Evolutionary conservation across 2,888 invertebrate genomes (phyloP).

Genomic region (Himalopsyche japonica): DNA sequence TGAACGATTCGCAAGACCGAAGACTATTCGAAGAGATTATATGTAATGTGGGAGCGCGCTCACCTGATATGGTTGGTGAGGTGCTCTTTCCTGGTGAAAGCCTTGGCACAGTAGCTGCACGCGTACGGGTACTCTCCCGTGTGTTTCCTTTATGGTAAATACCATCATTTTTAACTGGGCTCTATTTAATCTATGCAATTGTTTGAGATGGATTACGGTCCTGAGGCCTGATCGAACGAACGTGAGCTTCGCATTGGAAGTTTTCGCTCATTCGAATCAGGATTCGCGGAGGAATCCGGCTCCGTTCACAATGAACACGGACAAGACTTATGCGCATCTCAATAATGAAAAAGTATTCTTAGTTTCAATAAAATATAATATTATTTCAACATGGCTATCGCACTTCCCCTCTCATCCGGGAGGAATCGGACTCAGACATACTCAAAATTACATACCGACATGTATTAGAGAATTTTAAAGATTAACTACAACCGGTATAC

Average conservation of each 20-base stretch:
- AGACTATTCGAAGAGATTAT: not conserved
- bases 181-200: not conserved
- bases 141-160: slow-evolving; percentile 62
- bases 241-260: not conserved
- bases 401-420: not conserved
- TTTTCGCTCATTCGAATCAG: not conserved
- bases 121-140: slow-evolving; percentile 81
- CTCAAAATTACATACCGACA: not conserved
- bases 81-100: slow-evolving; percentile 65
- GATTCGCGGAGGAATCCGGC: not conserved
- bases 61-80: slow-evolving; percentile 62
- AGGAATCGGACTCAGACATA: not conserved
- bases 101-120: slow-evolving; percentile 69
- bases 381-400: too few relatives aligned
- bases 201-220: not conserved
- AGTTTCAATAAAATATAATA: not conserved
- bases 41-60: slow-evolving; percentile 42
- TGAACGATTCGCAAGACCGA: not conserved
- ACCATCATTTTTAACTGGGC: not conserved
- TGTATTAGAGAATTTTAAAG: not conserved
- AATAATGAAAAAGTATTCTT: not conserved
- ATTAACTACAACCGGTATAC: too few relatives aligned
- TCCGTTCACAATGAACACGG: not conserved
- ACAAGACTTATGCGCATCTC: not conserved
- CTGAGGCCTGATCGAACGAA: not conserved